Evolutionary conservation across 2,113 vertebrate genomes (phyloP), one percentile per base, ranked within the genome.

Genomic region (Syrmaticus mikado): DNA sequence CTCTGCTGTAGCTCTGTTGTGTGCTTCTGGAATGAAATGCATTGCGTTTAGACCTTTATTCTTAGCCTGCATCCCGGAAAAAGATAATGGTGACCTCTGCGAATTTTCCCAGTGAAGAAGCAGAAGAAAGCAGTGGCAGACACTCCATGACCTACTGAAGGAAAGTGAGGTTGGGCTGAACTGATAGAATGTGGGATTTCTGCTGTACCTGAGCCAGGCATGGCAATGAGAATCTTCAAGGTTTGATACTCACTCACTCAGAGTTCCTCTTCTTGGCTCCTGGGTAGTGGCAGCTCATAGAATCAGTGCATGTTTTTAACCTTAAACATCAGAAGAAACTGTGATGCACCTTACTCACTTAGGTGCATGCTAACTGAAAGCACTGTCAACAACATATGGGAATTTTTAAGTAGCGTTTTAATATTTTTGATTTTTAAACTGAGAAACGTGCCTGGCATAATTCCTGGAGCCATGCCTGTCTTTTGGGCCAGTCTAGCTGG

Each of bases 101-200:
- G 75, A 1, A 7, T 5, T 61, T 87, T 68, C 53, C n/a, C 20
- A 11, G 1, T 68, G 16, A 73, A 74, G 52, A 15, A 73, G 46
- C 45, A 55, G 28, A 71, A 72, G 89, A 67, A 41, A 28, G 46
- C 32, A 30, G 4, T 22, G 43, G n/a, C 41, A 27, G 48, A 25
- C 75, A n/a, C 1, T 1, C 40, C 0, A 0, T 70, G 40, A 41
- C 22, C 30, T 86, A 18, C 27, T 0, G 1, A 61, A 88, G 46
- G 45, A 30, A 48, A 45, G 34, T 34, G 28, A 32, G 13, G 7
- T 9, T 75, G 24, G 16, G 3, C 16, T 72, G 45, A 50, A 18
- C 10, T 19, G 19, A 12, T 75, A 5, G 16, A n/a, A 24, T 2
- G 4, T 21, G 70, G n/a, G n/a, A 27, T 79, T 90, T 92, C 52